phyloP scores from a whole-genome alignment of 1,140 invertebrate species.

The Phortica variegata region DNA sequence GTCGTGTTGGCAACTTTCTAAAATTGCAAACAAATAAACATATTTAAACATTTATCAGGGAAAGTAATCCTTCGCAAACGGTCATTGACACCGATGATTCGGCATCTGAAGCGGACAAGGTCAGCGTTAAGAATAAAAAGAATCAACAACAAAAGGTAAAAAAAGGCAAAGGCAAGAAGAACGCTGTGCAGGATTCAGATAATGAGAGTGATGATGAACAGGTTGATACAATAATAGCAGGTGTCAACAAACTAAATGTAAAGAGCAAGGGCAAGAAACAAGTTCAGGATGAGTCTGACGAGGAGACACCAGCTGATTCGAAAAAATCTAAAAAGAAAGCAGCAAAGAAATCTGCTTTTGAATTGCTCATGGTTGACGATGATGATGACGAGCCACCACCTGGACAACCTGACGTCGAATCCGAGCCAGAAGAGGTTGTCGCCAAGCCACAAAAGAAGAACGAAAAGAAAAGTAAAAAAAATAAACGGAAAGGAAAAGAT shows the following conservation, averaged over 20 bases:
- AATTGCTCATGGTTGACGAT: slow-evolving; percentile 64
- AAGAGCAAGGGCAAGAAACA: slow-evolving; percentile 40
- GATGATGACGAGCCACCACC: slow-evolving; percentile 36
- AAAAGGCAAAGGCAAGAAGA: slow-evolving; percentile 34
- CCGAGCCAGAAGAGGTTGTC: slow-evolving; percentile 58
- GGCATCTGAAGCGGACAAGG: slow-evolving; percentile 30
- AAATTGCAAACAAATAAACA: not conserved
- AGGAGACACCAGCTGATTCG: slow-evolving; percentile 23
- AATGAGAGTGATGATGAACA: slow-evolving; percentile 29
- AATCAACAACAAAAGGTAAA: slow-evolving; percentile 36
- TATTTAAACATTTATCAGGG: slow-evolving; percentile 1
- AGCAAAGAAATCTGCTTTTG: slow-evolving; percentile 64
- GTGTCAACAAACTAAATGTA: slow-evolving; percentile 42
- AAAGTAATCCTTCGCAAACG: slow-evolving; percentile 14
- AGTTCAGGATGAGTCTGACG: slow-evolving; percentile 53
- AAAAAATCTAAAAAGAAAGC: slow-evolving; percentile 58
- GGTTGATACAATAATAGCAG: slow-evolving; percentile 25
- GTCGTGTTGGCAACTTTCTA: slow-evolving; percentile 40
- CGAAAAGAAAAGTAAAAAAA: slow-evolving; percentile 69
- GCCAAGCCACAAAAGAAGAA: slow-evolving; percentile 59
- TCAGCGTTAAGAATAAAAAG: slow-evolving; percentile 48
- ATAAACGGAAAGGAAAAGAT: slow-evolving; percentile 69
- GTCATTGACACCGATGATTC: slow-evolving; percentile 34
- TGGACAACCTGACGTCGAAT: slow-evolving; percentile 50
- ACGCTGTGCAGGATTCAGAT: slow-evolving; percentile 20